These are phyloP conservation scores for Pitangus sulphuratus DNA, from an alignment of 2,797 vertebrate genomes.

Conservation along the genomic window DNA sequence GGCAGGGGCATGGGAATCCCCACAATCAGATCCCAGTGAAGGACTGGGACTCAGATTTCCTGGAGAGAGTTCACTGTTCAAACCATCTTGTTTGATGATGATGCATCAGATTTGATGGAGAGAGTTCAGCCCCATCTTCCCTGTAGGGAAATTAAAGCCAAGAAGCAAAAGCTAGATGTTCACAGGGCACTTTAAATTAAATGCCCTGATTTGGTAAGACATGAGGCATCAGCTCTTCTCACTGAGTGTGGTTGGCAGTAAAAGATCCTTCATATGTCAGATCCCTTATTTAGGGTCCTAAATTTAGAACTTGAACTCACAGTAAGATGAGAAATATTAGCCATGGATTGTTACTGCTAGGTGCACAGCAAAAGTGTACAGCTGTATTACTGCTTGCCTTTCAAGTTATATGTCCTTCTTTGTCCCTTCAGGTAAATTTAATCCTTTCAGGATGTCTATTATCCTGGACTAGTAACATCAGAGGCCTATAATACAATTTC, in stretches of 20 bases:
- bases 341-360: not conserved
- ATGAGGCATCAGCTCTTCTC: accelerated
- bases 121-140: not conserved
- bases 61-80: not conserved
- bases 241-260: not conserved
- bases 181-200: not conserved
- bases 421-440: not conserved
- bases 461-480: not conserved
- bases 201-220: not conserved
- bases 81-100: not conserved
- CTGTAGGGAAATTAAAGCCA: not conserved
- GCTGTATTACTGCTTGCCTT: not conserved
- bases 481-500: not conserved
- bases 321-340: not conserved
- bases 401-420: not conserved
- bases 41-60: not conserved
- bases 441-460: not conserved
- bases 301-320: not conserved
- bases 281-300: not conserved
- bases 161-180: not conserved
- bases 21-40: not conserved
- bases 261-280: not conserved
- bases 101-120: not conserved
- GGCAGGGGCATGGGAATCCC: not conserved
- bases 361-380: accelerated